phyloP scores from a whole-genome alignment of 2,797 vertebrate genomes.

The Acanthopagrus latus region DNA sequence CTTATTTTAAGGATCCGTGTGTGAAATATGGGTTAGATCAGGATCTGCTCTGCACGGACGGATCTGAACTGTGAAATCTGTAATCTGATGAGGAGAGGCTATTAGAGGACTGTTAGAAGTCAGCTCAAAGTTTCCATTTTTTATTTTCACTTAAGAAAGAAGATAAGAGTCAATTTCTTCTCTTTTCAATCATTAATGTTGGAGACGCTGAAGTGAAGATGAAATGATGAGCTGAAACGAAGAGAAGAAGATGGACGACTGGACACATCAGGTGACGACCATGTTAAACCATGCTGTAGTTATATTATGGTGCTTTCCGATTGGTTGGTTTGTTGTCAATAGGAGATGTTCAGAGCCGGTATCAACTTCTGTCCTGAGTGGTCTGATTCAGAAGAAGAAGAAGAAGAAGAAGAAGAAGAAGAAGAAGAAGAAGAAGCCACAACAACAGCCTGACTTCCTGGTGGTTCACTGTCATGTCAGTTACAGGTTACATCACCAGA shows the following conservation, averaged over 20 bases:
- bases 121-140: not conserved
- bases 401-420: too few relatives aligned
- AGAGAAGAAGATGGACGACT: not conserved
- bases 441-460: too few relatives aligned
- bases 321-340: conserved; percentile 8
- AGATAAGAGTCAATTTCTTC: not conserved
- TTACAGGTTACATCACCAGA: too few relatives aligned
- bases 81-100: not conserved
- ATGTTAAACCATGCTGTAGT: not conserved
- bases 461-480: too few relatives aligned
- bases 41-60: not conserved
- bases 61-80: not conserved
- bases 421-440: too few relatives aligned
- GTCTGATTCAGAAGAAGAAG: too few relatives aligned
- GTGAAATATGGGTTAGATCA: conserved; percentile 25
- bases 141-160: not conserved
- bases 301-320: not conserved
- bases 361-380: too few relatives aligned
- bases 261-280: not conserved
- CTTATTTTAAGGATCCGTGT: conserved; percentile 26
- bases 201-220: not conserved
- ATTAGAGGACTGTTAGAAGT: not conserved
- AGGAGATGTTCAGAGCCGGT: too few relatives aligned
- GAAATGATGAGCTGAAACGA: not conserved
- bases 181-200: not conserved